A percentile compares a stretch with the other conserved stretches of the same genome.
Evolutionary conservation across 2,113 vertebrate species (phyloP).

Genomic region (Pseudorectes ferrugineus): DNA sequence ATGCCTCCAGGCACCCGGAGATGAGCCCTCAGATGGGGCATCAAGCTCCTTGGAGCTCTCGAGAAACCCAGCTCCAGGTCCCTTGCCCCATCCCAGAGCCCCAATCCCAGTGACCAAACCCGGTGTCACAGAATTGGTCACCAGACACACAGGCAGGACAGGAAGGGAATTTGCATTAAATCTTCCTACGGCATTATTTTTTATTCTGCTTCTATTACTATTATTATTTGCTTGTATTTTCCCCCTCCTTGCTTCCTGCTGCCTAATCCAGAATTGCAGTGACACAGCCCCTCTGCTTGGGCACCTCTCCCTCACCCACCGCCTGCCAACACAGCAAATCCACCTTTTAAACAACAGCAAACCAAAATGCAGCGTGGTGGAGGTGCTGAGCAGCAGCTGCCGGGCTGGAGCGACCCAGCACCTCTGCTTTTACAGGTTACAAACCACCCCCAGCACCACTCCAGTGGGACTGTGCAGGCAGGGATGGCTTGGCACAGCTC

Average conservation of each 20-base stretch:
- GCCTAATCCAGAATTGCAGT: not conserved
- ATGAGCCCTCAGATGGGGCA: not conserved
- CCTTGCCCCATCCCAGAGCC: not conserved
- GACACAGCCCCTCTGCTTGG: not conserved
- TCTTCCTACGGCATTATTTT: not conserved
- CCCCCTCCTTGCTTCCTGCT: not conserved
- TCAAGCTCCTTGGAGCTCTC: rapidly evolving
- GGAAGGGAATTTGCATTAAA: not conserved
- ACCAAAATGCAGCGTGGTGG: not conserved
- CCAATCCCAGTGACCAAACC: not conserved
- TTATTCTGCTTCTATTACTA: not conserved
- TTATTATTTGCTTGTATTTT: not conserved
- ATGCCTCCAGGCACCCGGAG: not conserved
- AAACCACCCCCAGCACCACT: not conserved
- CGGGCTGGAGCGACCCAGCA: not conserved
- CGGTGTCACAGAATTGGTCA: rapidly evolving
- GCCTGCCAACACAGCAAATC: not conserved
- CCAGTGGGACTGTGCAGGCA: not conserved
- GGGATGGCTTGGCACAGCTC: not conserved
- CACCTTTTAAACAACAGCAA: not conserved
- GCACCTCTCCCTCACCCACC: not conserved
- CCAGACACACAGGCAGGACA: not conserved
- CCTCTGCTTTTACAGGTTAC: not conserved
- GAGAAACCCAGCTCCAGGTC: not conserved
- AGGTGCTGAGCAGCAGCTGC: not conserved